These are phyloP conservation scores for Nephrotoma appendiculata DNA, from an alignment of 2,888 invertebrate species.

Conservation along the genomic window DNA sequence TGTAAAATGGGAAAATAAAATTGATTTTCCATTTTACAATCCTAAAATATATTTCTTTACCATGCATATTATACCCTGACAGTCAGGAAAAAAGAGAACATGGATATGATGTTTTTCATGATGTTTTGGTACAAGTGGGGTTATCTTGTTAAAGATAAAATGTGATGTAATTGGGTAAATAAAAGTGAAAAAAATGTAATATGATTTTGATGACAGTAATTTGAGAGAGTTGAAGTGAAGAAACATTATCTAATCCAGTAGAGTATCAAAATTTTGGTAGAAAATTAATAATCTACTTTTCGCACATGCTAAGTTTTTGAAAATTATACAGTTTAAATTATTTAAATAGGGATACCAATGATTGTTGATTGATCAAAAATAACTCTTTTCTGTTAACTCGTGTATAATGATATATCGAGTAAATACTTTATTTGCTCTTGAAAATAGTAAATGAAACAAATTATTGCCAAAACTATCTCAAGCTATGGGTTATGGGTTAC, in stretches of 20 bases:
- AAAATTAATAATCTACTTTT: too few species aligned
- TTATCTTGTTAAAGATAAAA: background rate
- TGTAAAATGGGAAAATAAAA: background rate
- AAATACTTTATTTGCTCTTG: too few species aligned
- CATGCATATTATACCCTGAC: background rate
- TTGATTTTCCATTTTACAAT: background rate
- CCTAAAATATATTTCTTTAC: background rate
- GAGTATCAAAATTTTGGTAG: background rate
- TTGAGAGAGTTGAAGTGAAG: background rate
- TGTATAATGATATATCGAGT: too few species aligned
- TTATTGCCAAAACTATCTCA: too few species aligned
- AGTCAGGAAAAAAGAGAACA: background rate
- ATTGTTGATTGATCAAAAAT: too few species aligned
- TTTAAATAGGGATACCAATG: too few species aligned
- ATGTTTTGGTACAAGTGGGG: background rate
- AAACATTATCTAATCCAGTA: background rate
- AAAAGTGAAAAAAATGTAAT: background rate
- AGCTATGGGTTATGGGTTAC: background rate
- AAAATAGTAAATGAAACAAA: too few species aligned
- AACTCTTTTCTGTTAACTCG: too few species aligned
- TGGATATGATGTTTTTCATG: background rate
- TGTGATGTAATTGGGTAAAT: background rate
- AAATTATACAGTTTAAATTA: too few species aligned
- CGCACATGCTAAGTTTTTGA: too few species aligned
- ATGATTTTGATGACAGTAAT: background rate